Base-by-base conservation (phyloP, 2,113 vertebrate genomes). In the Myodes glareolus region DNA sequence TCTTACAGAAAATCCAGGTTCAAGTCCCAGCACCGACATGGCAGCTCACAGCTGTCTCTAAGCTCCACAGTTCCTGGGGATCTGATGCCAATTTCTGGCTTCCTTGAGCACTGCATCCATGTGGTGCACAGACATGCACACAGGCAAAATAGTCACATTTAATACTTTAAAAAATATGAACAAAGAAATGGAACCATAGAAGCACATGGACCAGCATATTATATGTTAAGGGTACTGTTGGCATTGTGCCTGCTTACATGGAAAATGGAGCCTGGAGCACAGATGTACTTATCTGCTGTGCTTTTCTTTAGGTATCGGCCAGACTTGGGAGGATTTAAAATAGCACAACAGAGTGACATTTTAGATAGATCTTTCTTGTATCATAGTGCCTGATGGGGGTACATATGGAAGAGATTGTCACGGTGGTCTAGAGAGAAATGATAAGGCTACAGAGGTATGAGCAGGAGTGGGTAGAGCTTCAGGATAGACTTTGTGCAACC, bases 321-420 rank as follows among this genome's bases (percentile, higher is more conserved):
- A 94, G 31, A 11, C 33, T 39, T 85, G 58, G 67, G 77, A 93
- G 31, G 63, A 75, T 88, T 90, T 52, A 95, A 91, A 88, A 73
- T 87, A 68, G 63, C 55, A 93, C 61, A 70, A 58, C 9, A 84
- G 63, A 95, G 63, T 31, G 36, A 14, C 23, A 50, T 90, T 95
- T 90, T 58, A 65, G 67, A 42, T 91, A 86, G 80, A 77, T 70
- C 61, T 25, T 67, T 94, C 50, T 92, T 95, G 16, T 0, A 70
- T 21, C 9, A 77, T 17, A 75, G 65, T 82, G 25, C 72, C 67
- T 97, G 65, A 36, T 77, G 50, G 31, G 11, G 42, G 55, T 88
- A 29, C 58, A 31, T 31, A 86, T 50, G 75, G 82, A 93, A 76
- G 45, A 90, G 19, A 88, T 84, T 75, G 68, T 92, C 55, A 55